A percentile compares a stretch with the other conserved stretches of the same genome.
Conservation (phyloP, 2,797 vertebrate genomes). For the Pangasius djambal region DNA sequence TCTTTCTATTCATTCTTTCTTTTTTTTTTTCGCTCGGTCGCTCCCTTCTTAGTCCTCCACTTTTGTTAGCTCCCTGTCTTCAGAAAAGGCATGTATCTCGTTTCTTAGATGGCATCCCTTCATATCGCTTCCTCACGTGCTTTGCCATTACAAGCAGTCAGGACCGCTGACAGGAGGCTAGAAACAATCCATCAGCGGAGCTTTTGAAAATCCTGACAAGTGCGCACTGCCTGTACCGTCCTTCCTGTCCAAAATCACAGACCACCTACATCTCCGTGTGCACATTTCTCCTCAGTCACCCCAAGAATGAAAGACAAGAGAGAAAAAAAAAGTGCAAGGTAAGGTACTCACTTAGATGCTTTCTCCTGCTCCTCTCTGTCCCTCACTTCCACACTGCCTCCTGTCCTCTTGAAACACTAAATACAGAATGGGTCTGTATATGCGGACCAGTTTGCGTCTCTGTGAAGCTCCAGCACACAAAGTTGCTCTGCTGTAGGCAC, state of each 20-base stretch:
- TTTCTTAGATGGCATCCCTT: conserved; percentile 20
- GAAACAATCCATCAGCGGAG: conserved; percentile 46
- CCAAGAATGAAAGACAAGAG: conserved; percentile 35
- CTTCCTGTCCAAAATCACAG: background rate
- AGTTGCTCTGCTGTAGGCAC: conserved; percentile 55
- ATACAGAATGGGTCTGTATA: conserved; percentile 27
- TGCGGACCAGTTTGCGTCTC: conserved; percentile 15
- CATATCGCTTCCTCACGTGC: conserved; percentile 1
- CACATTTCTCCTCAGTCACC: conserved; percentile 6
- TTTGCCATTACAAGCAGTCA: conserved; percentile 2
- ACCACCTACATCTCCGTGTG: background rate
- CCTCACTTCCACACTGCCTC: conserved; percentile 43
- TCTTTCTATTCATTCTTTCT: conserved; percentile 60
- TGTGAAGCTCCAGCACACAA: conserved; percentile 51
- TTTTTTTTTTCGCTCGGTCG: conserved; percentile 29
- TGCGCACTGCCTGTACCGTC: conserved; percentile 1
- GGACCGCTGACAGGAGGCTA: conserved; percentile 45
- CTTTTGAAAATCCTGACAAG: conserved; percentile 37
- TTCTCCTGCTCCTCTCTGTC: conserved; percentile 44
- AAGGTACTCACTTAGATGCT: conserved; percentile 65
- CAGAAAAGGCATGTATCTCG: background rate
- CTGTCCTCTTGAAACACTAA: conserved; percentile 53
- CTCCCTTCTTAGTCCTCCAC: conserved; percentile 35
- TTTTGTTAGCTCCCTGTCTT: conserved; percentile 60
- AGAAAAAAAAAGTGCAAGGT: conserved; percentile 26